Base-by-base conservation (phyloP, 2,888 invertebrate genomes). In the Amphipoea lucens region DNA sequence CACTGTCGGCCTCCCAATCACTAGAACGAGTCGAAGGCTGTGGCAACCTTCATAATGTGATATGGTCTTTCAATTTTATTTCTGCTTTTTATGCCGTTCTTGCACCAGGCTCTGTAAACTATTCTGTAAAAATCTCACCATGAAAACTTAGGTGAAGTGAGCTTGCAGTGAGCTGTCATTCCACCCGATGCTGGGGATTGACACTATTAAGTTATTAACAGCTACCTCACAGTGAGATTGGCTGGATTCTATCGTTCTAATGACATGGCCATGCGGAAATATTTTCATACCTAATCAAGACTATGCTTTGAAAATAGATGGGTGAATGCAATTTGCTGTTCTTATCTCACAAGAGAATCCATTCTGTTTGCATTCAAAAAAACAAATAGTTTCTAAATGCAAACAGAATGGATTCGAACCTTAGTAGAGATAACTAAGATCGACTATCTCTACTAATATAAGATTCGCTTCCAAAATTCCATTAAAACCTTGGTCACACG, bases 261-360 rank as follows among this genome's bases (percentile, higher is more conserved):
- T 76, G 62, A 23, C 45, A 29, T 36, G 36, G 20, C 23, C 29
- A 42, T 51, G 42, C 29, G 29, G 42, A 42, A 51, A 63, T 77
- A 63, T 17, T 54, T 45, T 76, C 29, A 14, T 54, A 29, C 29
- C 29, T 29, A 45, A 51, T 51, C 45, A 66, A 66, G 36, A 66
- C 2, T 76, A 62, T 17, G 20, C 9, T 76, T 48, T 77, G 6
- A 48, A 76, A 76, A 62, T 77, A 48, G 20, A 62, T 20, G 40
- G 23, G 1, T 76, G 14, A 76, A 60, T 45, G 76, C 36, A 48
- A n/a, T n/a, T 57, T 66, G 11, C 1, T 68, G 9, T 23, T 68
- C 69, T 67, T 75, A 57, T 45, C 29, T 36, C n/a, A 60, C 45
- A 76, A 77, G 17, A n/a, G 17, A 29, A 71, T 70, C 23, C 17